Conservation (phyloP, 2,113 vertebrate species). For the Gopherus evgoodei region DNA sequence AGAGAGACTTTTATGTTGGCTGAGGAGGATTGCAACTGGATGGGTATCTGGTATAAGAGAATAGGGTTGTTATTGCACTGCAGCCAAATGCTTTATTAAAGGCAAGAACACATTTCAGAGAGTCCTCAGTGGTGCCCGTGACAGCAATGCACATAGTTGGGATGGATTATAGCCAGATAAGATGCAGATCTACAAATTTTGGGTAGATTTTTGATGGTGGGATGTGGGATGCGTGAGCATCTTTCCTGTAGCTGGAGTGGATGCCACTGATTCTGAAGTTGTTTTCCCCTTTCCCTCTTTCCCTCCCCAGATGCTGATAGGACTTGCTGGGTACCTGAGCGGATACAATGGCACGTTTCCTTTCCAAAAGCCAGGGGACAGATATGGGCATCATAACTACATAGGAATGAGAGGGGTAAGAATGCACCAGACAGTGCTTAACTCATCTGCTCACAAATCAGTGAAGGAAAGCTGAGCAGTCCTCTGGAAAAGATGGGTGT, state of each 20-base stretch:
- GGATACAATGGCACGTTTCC: slow-evolving; percentile 96
- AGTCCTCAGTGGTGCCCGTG: neutral
- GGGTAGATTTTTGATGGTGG: neutral
- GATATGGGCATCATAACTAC: slow-evolving; percentile 93
- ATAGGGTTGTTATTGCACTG: neutral
- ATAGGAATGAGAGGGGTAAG: slow-evolving; percentile 97
- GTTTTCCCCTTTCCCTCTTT: slow-evolving; percentile 22
- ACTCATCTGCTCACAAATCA: neutral
- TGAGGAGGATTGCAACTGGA: neutral
- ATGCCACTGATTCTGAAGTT: neutral
- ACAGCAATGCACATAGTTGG: neutral
- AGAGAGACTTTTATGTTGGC: neutral
- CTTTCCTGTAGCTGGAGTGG: neutral
- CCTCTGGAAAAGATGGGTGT: neutral
- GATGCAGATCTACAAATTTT: neutral
- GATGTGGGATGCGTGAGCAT: neutral
- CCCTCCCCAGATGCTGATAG: slow-evolving; percentile 93
- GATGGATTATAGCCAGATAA: neutral
- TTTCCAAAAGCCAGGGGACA: slow-evolving; percentile 95
- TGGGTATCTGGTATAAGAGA: neutral
- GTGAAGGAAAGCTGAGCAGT: neutral
- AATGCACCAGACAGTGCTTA: neutral
- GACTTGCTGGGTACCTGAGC: slow-evolving; percentile 93
- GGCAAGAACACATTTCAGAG: neutral
- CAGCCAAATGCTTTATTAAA: neutral